Conservation (phyloP, 2,888 invertebrate species). For the Octonoba sinensis region DNA sequence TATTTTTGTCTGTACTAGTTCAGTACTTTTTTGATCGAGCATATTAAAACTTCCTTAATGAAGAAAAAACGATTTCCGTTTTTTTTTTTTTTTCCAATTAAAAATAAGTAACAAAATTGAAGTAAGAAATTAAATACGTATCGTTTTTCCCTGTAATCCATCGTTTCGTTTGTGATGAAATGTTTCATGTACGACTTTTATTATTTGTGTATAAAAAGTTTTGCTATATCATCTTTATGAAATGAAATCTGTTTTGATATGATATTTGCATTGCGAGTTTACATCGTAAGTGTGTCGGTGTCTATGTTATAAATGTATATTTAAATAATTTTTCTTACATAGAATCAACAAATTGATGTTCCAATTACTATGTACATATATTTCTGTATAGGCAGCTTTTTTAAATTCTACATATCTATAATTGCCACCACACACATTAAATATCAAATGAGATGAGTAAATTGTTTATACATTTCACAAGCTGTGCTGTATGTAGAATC, state of each 20-base stretch:
- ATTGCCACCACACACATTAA: not conserved
- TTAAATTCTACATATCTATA: conserved; percentile 48
- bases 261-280: conserved; percentile 45
- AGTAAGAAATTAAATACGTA: too few species aligned
- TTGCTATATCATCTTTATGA: conserved; percentile 54
- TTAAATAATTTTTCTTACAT: conserved; percentile 33
- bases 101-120: too few species aligned
- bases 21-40: too few species aligned
- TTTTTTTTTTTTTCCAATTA: too few species aligned
- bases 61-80: too few species aligned
- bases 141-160: too few species aligned
- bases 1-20: too few species aligned
- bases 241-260: conserved; percentile 43
- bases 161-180: too few species aligned
- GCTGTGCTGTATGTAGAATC: not conserved
- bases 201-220: conserved; percentile 41
- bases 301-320: conserved; percentile 37
- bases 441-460: not conserved
- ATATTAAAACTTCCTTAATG: too few species aligned
- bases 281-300: conserved; percentile 39
- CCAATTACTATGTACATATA: conserved; percentile 41
- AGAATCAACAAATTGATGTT: conserved; percentile 26
- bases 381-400: conserved; percentile 58
- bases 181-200: conserved; percentile 22
- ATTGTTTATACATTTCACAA: not conserved